A percentile compares a stretch with the other conserved stretches of the same genome.
These are phyloP conservation scores for Corydoras sp. DNA, from an alignment of 2,113 vertebrate genomes.

Conservation along the genomic window DNA sequence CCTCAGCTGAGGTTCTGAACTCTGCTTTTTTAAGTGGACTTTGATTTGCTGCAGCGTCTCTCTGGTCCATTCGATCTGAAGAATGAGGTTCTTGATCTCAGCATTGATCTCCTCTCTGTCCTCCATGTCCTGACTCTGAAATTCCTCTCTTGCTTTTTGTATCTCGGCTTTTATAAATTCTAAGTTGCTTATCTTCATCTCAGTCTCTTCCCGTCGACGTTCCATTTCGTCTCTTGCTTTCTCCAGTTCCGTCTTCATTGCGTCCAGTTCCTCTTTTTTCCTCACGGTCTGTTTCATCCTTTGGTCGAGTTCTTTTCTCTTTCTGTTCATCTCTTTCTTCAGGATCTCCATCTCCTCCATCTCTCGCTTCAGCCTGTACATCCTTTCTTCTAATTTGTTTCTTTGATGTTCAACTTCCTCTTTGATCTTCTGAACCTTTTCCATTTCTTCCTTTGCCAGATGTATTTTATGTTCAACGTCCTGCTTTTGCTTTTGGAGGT, in stretches of 20 bases:
- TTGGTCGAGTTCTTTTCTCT: constrained; percentile 39
- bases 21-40: constrained; percentile 32
- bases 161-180: constrained; percentile 37
- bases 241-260: constrained; percentile 4
- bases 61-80: constrained; percentile 36
- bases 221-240: constrained; percentile 1
- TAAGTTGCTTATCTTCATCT: background rate
- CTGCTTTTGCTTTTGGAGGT: constrained; percentile 38
- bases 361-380: constrained; percentile 36
- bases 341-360: constrained; percentile 43
- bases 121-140: constrained; percentile 27
- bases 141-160: constrained; percentile 39
- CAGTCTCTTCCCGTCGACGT: background rate
- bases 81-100: constrained; percentile 32
- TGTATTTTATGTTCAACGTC: constrained; percentile 37
- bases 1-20: constrained; percentile 24
- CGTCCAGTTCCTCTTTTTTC: constrained; percentile 37
- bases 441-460: constrained; percentile 35
- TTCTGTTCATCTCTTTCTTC: constrained; percentile 41
- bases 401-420: constrained; percentile 41
- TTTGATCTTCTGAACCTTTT: constrained; percentile 37
- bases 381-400: constrained; percentile 39
- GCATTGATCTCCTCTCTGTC: constrained; percentile 38
- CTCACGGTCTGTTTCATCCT: constrained; percentile 33
- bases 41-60: constrained; percentile 35